phyloP scores from a whole-genome alignment of 2,888 invertebrate species.

The Drosophila robusta region DNA sequence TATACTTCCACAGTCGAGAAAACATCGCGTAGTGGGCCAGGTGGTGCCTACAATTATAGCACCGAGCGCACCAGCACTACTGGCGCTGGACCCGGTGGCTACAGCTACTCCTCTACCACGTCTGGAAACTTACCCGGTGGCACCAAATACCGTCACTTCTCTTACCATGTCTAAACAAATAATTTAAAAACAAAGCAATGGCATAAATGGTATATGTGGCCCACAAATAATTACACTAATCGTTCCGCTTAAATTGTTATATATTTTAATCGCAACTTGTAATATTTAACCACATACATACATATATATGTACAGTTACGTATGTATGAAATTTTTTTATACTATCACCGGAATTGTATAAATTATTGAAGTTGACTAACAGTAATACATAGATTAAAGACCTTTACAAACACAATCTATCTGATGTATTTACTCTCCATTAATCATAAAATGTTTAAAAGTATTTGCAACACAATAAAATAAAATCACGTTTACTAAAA shows the following conservation, averaged over 20 bases:
- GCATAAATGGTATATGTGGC: constrained; percentile 22
- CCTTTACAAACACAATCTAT: constrained; percentile 32
- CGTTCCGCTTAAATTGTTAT: constrained; percentile 42
- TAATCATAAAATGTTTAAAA: constrained; percentile 62
- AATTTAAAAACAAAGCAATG: constrained; percentile 8
- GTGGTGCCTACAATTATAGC: constrained; percentile 90
- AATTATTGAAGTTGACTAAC: constrained; percentile 66
- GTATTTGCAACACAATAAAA: constrained; percentile 83
- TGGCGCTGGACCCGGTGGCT: constrained; percentile 92
- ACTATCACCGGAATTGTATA: constrained; percentile 55
- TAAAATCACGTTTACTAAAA: constrained; percentile 63
- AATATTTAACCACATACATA: constrained; percentile 41
- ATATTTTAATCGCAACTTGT: constrained; percentile 44
- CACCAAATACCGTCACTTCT: constrained; percentile 93
- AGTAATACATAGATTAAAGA: constrained; percentile 60
- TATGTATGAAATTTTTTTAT: constrained; percentile 30
- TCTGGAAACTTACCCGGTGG: constrained; percentile 94
- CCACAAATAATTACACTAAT: constrained; percentile 39
- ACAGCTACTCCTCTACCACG: constrained; percentile 92
- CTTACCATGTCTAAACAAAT: constrained; percentile 92
- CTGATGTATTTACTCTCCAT: constrained; percentile 52
- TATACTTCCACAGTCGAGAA: constrained; percentile 90
- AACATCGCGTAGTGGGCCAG: constrained; percentile 89
- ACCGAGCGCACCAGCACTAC: constrained; percentile 90
- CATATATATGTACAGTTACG: constrained; percentile 15